These are phyloP conservation scores for Poeciliopsis turrubarensis DNA, from an alignment of 2,113 vertebrate species.

Conservation along the genomic window DNA sequence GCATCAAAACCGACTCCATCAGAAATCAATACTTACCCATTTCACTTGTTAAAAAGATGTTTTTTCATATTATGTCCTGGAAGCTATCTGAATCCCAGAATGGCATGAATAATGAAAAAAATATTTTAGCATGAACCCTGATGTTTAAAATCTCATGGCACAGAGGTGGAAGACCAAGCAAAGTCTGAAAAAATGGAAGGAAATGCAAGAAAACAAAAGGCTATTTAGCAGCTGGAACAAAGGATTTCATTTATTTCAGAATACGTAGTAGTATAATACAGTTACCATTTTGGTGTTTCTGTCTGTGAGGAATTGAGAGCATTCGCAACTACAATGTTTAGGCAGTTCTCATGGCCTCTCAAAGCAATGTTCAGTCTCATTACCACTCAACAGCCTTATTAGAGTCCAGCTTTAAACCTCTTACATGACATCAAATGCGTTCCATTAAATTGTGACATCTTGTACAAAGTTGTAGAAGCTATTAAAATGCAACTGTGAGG, in stretches of 20 bases:
- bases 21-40: too few relatives aligned
- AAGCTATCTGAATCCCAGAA: too few relatives aligned
- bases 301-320: slow-evolving; percentile 42
- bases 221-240: slow-evolving; percentile 41
- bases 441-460: slow-evolving; percentile 75
- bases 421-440: slow-evolving; percentile 76
- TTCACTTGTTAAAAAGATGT: too few relatives aligned
- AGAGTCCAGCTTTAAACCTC: slow-evolving; percentile 68
- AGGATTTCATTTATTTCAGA: slow-evolving; percentile 62
- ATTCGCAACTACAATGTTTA: slow-evolving; percentile 49
- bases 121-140: too few relatives aligned
- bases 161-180: slow-evolving; percentile 33
- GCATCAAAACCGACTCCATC: too few relatives aligned
- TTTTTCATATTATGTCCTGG: too few relatives aligned
- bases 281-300: slow-evolving; percentile 65
- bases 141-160: background rate
- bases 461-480: slow-evolving; percentile 72
- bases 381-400: slow-evolving; percentile 77
- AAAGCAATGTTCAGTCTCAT: slow-evolving; percentile 72
- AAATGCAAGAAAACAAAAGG: slow-evolving; percentile 26
- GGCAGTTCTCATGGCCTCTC: slow-evolving; percentile 60
- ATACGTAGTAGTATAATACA: slow-evolving; percentile 62
- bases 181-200: slow-evolving; percentile 16
- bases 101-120: too few relatives aligned
- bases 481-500: slow-evolving; percentile 64